Conservation (phyloP, 2,888 invertebrate genomes). For the Volucella bombylans region DNA sequence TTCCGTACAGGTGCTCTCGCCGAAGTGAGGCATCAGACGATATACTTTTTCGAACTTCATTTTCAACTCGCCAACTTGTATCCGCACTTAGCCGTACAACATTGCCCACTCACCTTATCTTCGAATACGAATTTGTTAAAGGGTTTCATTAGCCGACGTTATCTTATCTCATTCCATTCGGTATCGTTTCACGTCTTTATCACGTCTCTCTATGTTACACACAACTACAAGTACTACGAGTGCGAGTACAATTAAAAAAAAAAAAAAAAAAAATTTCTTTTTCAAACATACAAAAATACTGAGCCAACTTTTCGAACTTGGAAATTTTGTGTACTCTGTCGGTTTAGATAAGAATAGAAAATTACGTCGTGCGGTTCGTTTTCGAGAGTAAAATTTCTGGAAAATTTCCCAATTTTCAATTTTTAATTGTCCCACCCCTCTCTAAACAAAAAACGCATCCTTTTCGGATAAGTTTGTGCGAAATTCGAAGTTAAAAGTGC, state of each 20-base stretch:
- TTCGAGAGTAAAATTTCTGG: neutral
- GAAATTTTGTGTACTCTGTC: constrained; percentile 44
- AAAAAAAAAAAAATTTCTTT: constrained; percentile 57
- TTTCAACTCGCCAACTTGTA: constrained; percentile 20
- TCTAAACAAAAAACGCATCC: neutral
- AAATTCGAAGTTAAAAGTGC: neutral
- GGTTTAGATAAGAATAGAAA: constrained; percentile 58
- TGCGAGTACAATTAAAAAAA: no score
- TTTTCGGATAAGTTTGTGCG: neutral
- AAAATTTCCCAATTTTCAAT: no score
- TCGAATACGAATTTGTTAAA: constrained; percentile 21
- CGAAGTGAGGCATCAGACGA: constrained; percentile 23
- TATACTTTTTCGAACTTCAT: constrained; percentile 39
- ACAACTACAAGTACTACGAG: constrained; percentile 30
- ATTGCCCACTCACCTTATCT: constrained; percentile 57
- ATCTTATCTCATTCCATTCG: constrained; percentile 72
- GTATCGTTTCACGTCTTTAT: constrained; percentile 62
- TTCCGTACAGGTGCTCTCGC: constrained; percentile 55
- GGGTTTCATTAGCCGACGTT: constrained; percentile 38
- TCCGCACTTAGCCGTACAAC: constrained; percentile 5
- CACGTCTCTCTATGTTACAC: constrained; percentile 31
- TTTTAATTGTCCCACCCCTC: no score
- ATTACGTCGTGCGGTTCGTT: constrained; percentile 64
- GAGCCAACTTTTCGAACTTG: constrained; percentile 53
- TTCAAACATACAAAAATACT: constrained; percentile 36